Base-by-base conservation (phyloP, 2,113 vertebrate species). In the Marmota monax region DNA sequence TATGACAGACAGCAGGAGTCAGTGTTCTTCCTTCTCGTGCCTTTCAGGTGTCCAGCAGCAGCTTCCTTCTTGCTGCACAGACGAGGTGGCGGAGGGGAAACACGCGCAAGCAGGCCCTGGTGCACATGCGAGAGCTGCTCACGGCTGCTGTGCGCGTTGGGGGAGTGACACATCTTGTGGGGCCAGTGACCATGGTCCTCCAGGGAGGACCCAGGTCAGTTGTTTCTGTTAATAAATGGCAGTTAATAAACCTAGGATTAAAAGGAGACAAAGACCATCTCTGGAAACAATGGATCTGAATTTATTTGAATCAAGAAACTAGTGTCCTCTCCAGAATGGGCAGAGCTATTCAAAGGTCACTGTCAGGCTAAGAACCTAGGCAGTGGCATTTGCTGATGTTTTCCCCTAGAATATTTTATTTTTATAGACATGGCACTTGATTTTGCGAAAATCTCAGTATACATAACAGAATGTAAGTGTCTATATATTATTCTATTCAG, bases 101-200 rank as follows among this genome's bases (percentile, higher is more conserved):
- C 85, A 99, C 99, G 0, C 98, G 99, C 70, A 99, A 99, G 48
- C 99, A 99, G 96, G 99, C 99, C 0, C 98, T 99, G 80, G 99
- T 99, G 92, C 99, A 99, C 88, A 99, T 99, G 99, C 99, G 99
- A 79, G 99, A 99, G 96, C 73, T 99, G 96, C 99, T 99, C 93
- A 99, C 99, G 0, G 99, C 99, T 0, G 99, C 99, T 0, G 99
- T 99, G 45, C 98, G 99, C 0, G 99, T 99, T 0, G 99, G 99
- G 0, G 99, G 99, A 0, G 99, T 99, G 92, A 99, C 99, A 0
- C 99, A 99, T 97, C 98, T 99, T 5, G 99, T 99, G 61, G 99
- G 99, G 8, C 99, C 99, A 0, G 99, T 99, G 65, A 99, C 99
- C 0, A 99, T 99, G 99, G 99, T 99, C 18, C 99, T 99, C 13